Evolutionary conservation across 1,140 invertebrate species (phyloP).

Genomic region (Drosophila punjabiensis): DNA sequence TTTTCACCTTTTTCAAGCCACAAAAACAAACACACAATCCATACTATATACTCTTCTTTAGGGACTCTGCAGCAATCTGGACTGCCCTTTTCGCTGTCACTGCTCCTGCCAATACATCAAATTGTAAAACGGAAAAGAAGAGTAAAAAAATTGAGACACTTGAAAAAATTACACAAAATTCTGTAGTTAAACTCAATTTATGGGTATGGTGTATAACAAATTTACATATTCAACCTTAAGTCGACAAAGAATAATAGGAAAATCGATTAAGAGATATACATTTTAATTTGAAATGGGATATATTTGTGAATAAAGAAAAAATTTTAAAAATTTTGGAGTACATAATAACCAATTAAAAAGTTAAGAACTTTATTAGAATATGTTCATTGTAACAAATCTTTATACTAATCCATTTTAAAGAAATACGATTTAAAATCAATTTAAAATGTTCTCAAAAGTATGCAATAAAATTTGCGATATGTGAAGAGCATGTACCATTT

Average conservation of each 20-base stretch:
- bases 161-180: background rate
- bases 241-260: background rate
- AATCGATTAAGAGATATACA: background rate
- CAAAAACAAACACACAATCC: background rate
- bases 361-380: too few species aligned
- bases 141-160: slow-evolving; percentile 10
- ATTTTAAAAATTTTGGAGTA: too few species aligned
- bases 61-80: slow-evolving; percentile 33
- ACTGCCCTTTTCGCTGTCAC: slow-evolving; percentile 20
- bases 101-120: slow-evolving; percentile 76
- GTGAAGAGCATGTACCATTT: too few species aligned
- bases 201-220: background rate
- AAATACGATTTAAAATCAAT: background rate
- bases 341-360: too few species aligned
- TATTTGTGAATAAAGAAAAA: too few species aligned
- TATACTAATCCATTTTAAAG: too few species aligned
- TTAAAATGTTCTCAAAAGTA: background rate
- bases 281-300: too few species aligned
- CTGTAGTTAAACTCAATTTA: background rate
- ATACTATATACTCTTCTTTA: background rate
- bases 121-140: slow-evolving; percentile 3
- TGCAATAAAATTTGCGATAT: background rate
- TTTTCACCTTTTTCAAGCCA: slow-evolving; percentile 23
- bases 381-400: too few species aligned
- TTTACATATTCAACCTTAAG: background rate